These are phyloP conservation scores for Meloe dianella DNA, from an alignment of 2,888 invertebrate genomes.

Conservation along the genomic window DNA sequence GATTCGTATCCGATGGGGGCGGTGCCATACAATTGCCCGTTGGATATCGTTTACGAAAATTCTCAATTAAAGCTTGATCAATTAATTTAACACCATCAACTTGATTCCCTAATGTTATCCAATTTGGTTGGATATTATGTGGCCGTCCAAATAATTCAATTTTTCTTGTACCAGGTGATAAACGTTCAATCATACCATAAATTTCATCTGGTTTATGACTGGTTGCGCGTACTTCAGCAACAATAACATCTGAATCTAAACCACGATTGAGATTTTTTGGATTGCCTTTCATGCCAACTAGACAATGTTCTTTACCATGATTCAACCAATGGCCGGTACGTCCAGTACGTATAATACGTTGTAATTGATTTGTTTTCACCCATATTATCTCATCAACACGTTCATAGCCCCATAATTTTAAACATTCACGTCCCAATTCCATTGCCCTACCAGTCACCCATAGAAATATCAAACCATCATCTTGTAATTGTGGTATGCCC, in stretches of 20 bases:
- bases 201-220: slow-evolving; percentile 99
- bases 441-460: slow-evolving; percentile 98
- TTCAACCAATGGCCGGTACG: slow-evolving; percentile 98
- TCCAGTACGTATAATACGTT: slow-evolving; percentile 95
- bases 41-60: slow-evolving; percentile 91
- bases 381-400: slow-evolving; percentile 97
- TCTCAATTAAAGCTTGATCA: slow-evolving; percentile 88
- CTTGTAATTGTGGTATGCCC: slow-evolving; percentile 92
- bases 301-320: slow-evolving; percentile 97
- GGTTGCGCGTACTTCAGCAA: slow-evolving; percentile 96
- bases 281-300: slow-evolving; percentile 96
- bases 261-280: slow-evolving; percentile 91
- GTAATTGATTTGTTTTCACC: slow-evolving; percentile 98
- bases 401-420: slow-evolving; percentile 96
- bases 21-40: slow-evolving; percentile 77
- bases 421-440: slow-evolving; percentile 95
- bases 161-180: slow-evolving; percentile 96
- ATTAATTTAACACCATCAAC: slow-evolving; percentile 92
- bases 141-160: slow-evolving; percentile 96
- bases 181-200: slow-evolving; percentile 94
- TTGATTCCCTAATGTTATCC: slow-evolving; percentile 98
- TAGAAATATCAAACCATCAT: slow-evolving; percentile 94
- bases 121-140: slow-evolving; percentile 97
- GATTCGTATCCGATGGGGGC: slow-evolving; percentile 48
- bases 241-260: slow-evolving; percentile 96